A percentile compares a stretch with the other conserved stretches of the same genome.
Conservation (phyloP, 2,113 vertebrate species). For the Pholis gunnellus region DNA sequence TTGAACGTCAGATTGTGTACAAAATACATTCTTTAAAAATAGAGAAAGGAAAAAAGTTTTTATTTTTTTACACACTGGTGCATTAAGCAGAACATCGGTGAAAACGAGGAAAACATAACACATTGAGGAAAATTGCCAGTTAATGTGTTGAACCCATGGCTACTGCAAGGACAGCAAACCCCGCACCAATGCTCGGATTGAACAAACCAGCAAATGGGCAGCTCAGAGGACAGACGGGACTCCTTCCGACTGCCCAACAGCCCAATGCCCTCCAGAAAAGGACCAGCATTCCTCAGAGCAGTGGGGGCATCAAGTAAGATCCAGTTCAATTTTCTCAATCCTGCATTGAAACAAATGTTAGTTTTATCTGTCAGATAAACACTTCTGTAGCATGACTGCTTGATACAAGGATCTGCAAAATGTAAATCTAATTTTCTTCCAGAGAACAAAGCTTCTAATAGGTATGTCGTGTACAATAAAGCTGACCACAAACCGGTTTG, state of each 20-base stretch:
- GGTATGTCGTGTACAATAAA: neutral
- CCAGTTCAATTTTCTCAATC: neutral
- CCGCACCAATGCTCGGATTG: conserved; percentile 73
- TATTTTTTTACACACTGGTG: conserved; percentile 37
- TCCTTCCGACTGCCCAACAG: conserved; percentile 53
- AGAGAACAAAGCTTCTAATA: neutral
- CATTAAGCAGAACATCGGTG: conserved; percentile 25
- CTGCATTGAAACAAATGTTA: neutral
- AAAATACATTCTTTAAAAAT: conserved; percentile 48
- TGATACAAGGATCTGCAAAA: neutral
- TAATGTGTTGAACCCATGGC: conserved; percentile 72
- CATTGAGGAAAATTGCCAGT: conserved; percentile 25
- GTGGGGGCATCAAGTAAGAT: conserved; percentile 80
- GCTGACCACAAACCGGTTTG: neutral
- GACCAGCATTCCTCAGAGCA: conserved; percentile 75
- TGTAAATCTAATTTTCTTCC: neutral
- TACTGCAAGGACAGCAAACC: conserved; percentile 81
- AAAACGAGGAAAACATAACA: conserved; percentile 27
- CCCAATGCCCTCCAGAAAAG: conserved; percentile 60
- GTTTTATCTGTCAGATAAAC: neutral
- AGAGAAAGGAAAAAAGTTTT: conserved; percentile 6
- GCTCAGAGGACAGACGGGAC: conserved; percentile 70
- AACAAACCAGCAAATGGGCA: conserved; percentile 79
- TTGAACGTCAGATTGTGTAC: conserved; percentile 57
- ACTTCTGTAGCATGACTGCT: neutral